These are phyloP conservation scores for Pachyuromys duprasi DNA, from an alignment of 2,797 vertebrate genomes.

Conservation along the genomic window DNA sequence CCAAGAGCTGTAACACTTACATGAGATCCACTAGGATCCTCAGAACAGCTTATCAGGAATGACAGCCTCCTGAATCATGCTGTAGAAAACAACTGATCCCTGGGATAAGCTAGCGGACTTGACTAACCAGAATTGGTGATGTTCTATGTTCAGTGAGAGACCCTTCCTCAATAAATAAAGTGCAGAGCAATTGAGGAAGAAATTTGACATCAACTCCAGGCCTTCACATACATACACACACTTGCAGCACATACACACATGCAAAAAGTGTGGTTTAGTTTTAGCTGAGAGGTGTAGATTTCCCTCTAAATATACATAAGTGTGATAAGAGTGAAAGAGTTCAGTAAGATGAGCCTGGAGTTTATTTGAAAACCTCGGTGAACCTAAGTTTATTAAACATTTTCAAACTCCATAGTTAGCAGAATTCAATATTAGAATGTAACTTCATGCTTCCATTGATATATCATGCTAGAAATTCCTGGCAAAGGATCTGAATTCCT, in stretches of 20 bases:
- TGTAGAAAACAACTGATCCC: not conserved
- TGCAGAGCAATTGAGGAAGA: not conserved
- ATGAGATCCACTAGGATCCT: not conserved
- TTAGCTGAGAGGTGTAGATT: not conserved
- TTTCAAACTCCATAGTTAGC: not conserved
- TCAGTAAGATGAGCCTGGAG: constrained; percentile 16
- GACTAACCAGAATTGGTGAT: not conserved
- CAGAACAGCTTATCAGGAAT: not conserved
- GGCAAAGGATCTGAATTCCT: too few relatives aligned
- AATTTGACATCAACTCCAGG: not conserved
- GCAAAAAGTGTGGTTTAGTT: not conserved
- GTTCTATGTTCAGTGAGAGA: not conserved
- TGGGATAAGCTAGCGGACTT: not conserved
- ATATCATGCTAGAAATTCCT: not conserved
- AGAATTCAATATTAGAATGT: constrained; percentile 32
- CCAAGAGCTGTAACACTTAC: not conserved
- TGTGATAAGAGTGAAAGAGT: not conserved
- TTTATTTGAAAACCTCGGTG: constrained; percentile 15
- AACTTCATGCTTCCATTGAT: not conserved
- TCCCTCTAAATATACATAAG: not conserved
- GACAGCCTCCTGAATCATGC: not conserved
- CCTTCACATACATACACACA: not conserved
- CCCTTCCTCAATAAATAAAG: not conserved
- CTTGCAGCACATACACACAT: not conserved
- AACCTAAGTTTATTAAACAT: constrained; percentile 29